Base-by-base conservation (phyloP, 2,113 vertebrate species). In the Psettodes erumei region DNA sequence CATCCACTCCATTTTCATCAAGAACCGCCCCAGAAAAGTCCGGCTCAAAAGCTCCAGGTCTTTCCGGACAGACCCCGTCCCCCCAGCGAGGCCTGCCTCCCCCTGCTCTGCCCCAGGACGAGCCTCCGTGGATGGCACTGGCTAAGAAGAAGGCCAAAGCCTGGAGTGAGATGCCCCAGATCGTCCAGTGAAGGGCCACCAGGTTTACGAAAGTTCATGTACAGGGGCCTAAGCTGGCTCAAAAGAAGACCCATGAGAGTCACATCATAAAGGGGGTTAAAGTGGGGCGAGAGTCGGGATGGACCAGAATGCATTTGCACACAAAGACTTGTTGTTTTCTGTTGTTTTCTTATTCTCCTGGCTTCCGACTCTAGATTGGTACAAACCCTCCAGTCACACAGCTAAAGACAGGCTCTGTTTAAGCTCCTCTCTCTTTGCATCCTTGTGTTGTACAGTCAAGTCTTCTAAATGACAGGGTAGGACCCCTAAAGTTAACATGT, bases 111-210 rank as follows among this genome's bases (percentile, higher is more conserved):
- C 70, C 90, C 55, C 86, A 94, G 15, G 91, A 88, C 0, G 96
- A 97, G 81, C 96, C 96, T 0, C 94, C 95, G 1, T 99, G 96
- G 96, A 94, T 99, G 77, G 96, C 95, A 0, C 70, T 99, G 87
- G 96, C 97, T 82, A 97, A 97, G 94, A 96, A 99, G 90, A 99
- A 98, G 89, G 94, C 96, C 85, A 95, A 98, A 91, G 96, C 96
- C 7, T 98, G 97, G 96, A 98, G 95, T 35, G 95, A 96, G 69
- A 96, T 96, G 93, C 92, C 95, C 7, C 95, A 97, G 81, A 94
- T 91, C 1, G 95, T 96, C 37, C 93, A 97, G 88, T 95, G 90
- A 93, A 25, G 0, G 19, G 6, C 25, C 50, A 23, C 25, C 50
- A 23, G 6, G 27, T 47, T 33, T 16, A 19, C 15, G 3, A 21